Base-by-base conservation (phyloP, 2,888 invertebrate genomes). In the Euzophera pinguis region DNA sequence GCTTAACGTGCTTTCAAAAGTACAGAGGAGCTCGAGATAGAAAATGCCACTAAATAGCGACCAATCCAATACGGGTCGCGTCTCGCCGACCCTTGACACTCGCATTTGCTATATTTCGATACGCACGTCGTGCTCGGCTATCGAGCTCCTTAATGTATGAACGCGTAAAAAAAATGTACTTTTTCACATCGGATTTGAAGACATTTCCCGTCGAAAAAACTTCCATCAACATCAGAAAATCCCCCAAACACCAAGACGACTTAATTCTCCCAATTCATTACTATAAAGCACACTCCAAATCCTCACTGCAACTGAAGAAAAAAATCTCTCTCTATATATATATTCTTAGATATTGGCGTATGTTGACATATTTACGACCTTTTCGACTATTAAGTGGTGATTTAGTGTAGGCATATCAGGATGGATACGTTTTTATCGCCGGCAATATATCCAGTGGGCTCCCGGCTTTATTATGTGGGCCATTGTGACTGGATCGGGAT, bases 351-450 rank as follows among this genome's bases (percentile, higher is more conserved):
- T 89, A 90, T 89, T 87, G 88, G 87, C 76, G 81, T 71, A 64
- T 81, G 88, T 82, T 85, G 89, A 90, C 89, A 87, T 90, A 89
- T 90, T 90, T 90, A 90, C 87, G 86, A 75, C 72, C 80, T 79
- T 64, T 77, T 82, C 82, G 85, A 87, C 87, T 86, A 86, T 87
- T 86, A 87, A 86, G 84, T 84, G 81, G 87, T 88, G 89, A 89
- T 90, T 90, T 88, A 89, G 74, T 83, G 81, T 68, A 72, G 75
- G 81, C 87, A 85, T 87, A 89, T 87, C 88, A 77, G 81, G 89
- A 89, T 89, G 88, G 88, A 89, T 89, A 81, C 88, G 84, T 88
- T 88, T 90, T 90, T 90, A 90, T 89, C 88, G 88, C 66, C 63
- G 67, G 69, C 84, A 72, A 87, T 87, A 87, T 86, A 88, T 87